Base-by-base conservation (phyloP, 2,797 vertebrate species). In the Morus bassanus region DNA sequence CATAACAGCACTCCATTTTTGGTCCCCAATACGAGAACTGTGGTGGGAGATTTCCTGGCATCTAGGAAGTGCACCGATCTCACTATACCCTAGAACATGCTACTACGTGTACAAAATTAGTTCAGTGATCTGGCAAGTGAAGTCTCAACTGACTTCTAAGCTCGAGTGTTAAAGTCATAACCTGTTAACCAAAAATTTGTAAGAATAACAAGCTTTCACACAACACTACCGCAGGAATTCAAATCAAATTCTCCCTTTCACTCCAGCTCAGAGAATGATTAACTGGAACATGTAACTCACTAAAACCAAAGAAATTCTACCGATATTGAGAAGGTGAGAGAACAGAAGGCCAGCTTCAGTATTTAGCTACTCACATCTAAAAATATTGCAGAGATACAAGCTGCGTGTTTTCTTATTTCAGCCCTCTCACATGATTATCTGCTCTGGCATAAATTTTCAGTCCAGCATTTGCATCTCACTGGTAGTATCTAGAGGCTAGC, bases 391-490 rank as follows among this genome's bases (percentile, higher is more conserved):
- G 72, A 56, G 65, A 70, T 63, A 63, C 89, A 83, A 68, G 82
- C 93, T 85, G 70, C 6, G 4, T 96, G 80, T 96, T 93, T 96
- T 56, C 91, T 69, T 80, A 27, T 59, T 88, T 48, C 96, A 95
- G 91, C 41, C 70, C 83, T 90, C 85, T 94, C 89, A 72, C 82
- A 46, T 27, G 85, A 88, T 91, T 75, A 65, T 60, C 63, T 85
- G 94, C 95, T 96, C 81, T 73, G 86, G 91, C 85, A 91, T 59
- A 46, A 48, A 79, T 92, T 87, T 69, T 81, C 89, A 94, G 93
- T 15, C 54, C 70, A 25, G 93, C 21, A 84, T 87, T 89, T 76
- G 54, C 77, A 85, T 79, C 86, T 90, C 84, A 5, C 73, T 89
- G 63, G 43, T 69, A 79, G 92, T 75, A 94, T 15, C 94, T n/a